Conservation (phyloP, 2,888 invertebrate genomes). For the Scaptomyza cyrtandrae region DNA sequence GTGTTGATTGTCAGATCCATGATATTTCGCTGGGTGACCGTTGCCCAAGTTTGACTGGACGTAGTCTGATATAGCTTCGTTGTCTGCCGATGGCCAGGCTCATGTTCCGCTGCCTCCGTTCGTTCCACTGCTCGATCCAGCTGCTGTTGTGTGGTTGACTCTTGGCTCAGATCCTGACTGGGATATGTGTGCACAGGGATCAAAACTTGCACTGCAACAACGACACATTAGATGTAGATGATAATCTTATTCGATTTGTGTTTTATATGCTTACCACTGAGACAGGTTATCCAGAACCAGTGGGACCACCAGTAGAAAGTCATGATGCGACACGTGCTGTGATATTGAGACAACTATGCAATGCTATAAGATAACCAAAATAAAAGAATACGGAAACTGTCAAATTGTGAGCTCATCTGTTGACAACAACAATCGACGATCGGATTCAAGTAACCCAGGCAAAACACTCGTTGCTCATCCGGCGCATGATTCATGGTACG, state of each 20-base stretch:
- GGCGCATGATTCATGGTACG: conserved; percentile 37
- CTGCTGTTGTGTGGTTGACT: conserved; percentile 55
- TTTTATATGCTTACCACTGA: conserved; percentile 67
- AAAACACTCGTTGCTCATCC: conserved; percentile 40
- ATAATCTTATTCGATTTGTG: background rate
- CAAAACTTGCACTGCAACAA: conserved; percentile 53
- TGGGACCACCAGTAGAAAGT: conserved; percentile 95
- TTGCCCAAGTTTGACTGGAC: conserved; percentile 68
- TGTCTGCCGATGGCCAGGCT: conserved; percentile 36
- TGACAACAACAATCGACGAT: conserved; percentile 20
- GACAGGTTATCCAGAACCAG: conserved; percentile 92
- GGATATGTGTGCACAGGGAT: conserved; percentile 78
- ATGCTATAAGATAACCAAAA: conserved; percentile 35
- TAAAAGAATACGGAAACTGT: conserved; percentile 3
- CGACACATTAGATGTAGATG: too few species aligned
- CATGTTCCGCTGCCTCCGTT: conserved; percentile 8
- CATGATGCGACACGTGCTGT: conserved; percentile 86
- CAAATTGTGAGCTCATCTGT: conserved; percentile 15
- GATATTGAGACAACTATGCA: conserved; percentile 60
- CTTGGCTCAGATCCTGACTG: conserved; percentile 66
- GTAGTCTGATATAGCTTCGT: conserved; percentile 76
- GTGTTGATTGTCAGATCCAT: conserved; percentile 65
- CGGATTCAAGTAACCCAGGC: conserved; percentile 15
- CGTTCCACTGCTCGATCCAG: conserved; percentile 18
- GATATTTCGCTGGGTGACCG: conserved; percentile 58